Percentiles rank a stretch among this genome's conserved stretches.
These are phyloP conservation scores for Calycopis cecrops DNA, from an alignment of 1,140 invertebrate genomes.

Conservation along the genomic window DNA sequence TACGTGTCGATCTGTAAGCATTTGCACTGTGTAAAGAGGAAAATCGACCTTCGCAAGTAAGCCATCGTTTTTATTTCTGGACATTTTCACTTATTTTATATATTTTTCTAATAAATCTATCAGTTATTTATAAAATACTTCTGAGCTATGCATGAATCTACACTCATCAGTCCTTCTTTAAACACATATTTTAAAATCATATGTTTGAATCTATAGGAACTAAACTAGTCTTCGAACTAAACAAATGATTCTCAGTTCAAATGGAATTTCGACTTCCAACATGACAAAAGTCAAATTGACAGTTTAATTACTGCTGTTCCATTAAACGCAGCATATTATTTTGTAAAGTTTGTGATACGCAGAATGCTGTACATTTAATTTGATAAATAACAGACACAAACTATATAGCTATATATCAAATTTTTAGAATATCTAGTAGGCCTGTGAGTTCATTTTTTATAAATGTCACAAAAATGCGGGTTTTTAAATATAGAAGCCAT, in stretches of 20 bases:
- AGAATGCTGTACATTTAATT: too few species aligned
- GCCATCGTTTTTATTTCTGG: conserved; percentile 76
- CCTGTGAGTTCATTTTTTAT: too few species aligned
- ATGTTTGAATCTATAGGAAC: conserved; percentile 28
- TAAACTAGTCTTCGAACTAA: conserved; percentile 46
- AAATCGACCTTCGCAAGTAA: conserved; percentile 92
- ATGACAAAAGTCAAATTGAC: conserved; percentile 64
- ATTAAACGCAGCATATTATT: too few species aligned
- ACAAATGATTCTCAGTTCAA: conserved; percentile 41
- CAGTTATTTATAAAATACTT: conserved; percentile 35
- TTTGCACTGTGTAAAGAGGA: conserved; percentile 92
- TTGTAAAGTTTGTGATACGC: too few species aligned
- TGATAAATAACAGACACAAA: too few species aligned
- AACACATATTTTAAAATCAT: conserved; percentile 37
- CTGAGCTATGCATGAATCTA: conserved; percentile 26
- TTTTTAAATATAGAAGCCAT: too few species aligned
- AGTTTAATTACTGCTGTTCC: too few species aligned
- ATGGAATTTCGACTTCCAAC: conserved; percentile 56
- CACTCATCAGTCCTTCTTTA: conserved; percentile 48
- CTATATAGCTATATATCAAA: too few species aligned
- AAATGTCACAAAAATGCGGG: too few species aligned
- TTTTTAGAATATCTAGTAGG: too few species aligned
- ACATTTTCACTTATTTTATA: conserved; percentile 60
- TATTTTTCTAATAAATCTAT: conserved; percentile 28
- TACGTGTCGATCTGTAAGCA: conserved; percentile 93